These are phyloP conservation scores for Zophobas morio DNA, from an alignment of 1,140 invertebrate species.

Conservation along the genomic window DNA sequence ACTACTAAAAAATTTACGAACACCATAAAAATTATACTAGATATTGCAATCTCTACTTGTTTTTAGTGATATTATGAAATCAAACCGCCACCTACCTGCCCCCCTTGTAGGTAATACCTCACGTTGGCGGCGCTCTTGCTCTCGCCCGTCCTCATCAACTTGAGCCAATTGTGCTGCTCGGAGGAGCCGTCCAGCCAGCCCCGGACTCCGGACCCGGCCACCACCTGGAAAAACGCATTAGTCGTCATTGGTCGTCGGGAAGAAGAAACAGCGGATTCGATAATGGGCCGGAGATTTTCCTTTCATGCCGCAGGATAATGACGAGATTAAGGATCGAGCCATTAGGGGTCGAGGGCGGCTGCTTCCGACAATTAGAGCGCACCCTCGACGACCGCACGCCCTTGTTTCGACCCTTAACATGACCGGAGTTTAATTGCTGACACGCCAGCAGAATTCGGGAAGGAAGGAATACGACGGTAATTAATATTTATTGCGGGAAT, in stretches of 20 bases:
- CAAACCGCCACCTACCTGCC: constrained; percentile 76
- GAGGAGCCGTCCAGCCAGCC: constrained; percentile 84
- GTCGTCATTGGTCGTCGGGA: neutral
- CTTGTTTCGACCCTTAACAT: constrained; percentile 52
- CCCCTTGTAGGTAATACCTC: constrained; percentile 76
- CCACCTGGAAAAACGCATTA: constrained; percentile 73
- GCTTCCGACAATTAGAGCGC: constrained; percentile 53
- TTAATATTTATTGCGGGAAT: neutral
- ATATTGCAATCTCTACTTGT: neutral
- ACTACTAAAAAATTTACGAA: too few relatives aligned
- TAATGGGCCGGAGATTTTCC: constrained; percentile 48
- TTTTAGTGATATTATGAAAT: neutral
- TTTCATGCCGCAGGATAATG: constrained; percentile 58
- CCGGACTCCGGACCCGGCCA: constrained; percentile 78
- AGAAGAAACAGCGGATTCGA: constrained; percentile 30
- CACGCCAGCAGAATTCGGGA: constrained; percentile 42
- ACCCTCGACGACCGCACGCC: constrained; percentile 50
- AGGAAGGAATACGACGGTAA: constrained; percentile 5
- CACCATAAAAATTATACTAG: too few relatives aligned
- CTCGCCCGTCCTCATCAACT: constrained; percentile 79
- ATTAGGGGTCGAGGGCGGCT: constrained; percentile 55
- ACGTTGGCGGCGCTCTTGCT: constrained; percentile 80
- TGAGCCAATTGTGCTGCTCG: constrained; percentile 85
- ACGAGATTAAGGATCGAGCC: constrained; percentile 59
- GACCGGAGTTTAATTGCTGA: constrained; percentile 55